Percentiles rank a stretch among this genome's conserved stretches.
phyloP scores from a whole-genome alignment of 2,888 invertebrate species.

The Subacronicta megacephala region DNA sequence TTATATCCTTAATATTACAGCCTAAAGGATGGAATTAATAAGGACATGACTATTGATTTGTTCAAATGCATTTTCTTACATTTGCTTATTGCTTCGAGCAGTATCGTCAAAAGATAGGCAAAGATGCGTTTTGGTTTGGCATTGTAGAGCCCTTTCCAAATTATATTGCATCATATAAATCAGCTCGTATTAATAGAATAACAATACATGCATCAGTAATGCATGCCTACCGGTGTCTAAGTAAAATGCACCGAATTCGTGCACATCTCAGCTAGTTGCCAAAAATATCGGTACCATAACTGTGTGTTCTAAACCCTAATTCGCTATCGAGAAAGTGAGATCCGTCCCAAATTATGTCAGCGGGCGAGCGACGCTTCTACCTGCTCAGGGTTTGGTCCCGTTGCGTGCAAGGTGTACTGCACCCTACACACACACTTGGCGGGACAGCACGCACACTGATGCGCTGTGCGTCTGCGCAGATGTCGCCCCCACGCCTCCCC shows the following conservation, averaged over 20 bases:
- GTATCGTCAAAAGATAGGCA: background rate
- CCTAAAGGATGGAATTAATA: too few relatives aligned
- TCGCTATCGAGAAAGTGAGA: slow-evolving; percentile 80
- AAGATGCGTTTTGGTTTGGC: slow-evolving; percentile 16
- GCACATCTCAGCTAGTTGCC: slow-evolving; percentile 5
- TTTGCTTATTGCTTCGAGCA: background rate
- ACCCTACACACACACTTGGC: slow-evolving; percentile 67
- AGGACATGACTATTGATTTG: too few relatives aligned
- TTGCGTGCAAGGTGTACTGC: slow-evolving; percentile 87
- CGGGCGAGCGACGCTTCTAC: slow-evolving; percentile 75
- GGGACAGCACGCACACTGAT: slow-evolving; percentile 56
- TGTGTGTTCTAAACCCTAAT: slow-evolving; percentile 72
- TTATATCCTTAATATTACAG: too few relatives aligned
- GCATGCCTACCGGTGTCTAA: slow-evolving; percentile 1
- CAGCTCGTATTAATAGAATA: slow-evolving; percentile 9
- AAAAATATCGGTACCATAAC: slow-evolving; percentile 34
- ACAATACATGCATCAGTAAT: background rate
- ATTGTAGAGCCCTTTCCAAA: slow-evolving; percentile 17
- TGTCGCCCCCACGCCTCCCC: slow-evolving; percentile 63
- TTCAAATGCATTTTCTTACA: too few relatives aligned
- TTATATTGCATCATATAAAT: slow-evolving; percentile 29
- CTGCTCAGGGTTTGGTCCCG: slow-evolving; percentile 83
- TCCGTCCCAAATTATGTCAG: slow-evolving; percentile 83
- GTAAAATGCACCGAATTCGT: slow-evolving; percentile 13
- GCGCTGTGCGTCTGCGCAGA: slow-evolving; percentile 68